These are phyloP conservation scores for Ametastegia equiseti DNA, from an alignment of 2,888 invertebrate species.

Conservation along the genomic window DNA sequence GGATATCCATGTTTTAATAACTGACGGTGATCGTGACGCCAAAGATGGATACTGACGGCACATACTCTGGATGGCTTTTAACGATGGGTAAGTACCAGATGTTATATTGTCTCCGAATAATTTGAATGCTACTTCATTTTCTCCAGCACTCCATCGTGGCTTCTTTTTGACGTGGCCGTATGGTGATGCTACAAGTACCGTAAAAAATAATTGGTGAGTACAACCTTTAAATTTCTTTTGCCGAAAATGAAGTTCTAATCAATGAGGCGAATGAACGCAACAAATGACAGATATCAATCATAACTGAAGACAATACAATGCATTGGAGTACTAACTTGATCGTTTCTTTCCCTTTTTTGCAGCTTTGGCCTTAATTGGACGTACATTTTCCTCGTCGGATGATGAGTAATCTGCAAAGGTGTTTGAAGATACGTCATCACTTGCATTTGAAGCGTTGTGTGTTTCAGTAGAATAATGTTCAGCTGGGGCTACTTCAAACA, in stretches of 20 bases:
- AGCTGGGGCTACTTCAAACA: neutral
- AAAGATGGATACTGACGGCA: constrained; percentile 3
- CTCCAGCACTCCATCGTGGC: constrained; percentile 38
- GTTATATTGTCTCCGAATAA: constrained; percentile 10
- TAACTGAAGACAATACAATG: neutral
- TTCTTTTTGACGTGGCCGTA: constrained; percentile 11
- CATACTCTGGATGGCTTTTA: constrained; percentile 5
- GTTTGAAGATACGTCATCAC: neutral
- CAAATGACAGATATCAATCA: neutral
- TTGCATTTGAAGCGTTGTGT: neutral
- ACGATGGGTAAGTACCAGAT: constrained; percentile 10
- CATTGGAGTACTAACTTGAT: neutral
- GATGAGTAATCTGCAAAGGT: neutral
- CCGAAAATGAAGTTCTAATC: too few relatives aligned
- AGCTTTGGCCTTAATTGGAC: neutral
- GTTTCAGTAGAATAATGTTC: neutral
- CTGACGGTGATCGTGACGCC: neutral
- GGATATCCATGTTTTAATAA: constrained; percentile 43
- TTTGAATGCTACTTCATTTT: constrained; percentile 7
- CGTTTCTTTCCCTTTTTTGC: neutral
- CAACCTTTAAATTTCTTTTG: neutral
- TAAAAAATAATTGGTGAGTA: neutral
- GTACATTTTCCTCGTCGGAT: neutral
- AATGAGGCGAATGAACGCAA: neutral
- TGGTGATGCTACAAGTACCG: constrained; percentile 33